Evolutionary conservation across 2,888 invertebrate species (phyloP).

Genomic region (Odiellus spinosus): DNA sequence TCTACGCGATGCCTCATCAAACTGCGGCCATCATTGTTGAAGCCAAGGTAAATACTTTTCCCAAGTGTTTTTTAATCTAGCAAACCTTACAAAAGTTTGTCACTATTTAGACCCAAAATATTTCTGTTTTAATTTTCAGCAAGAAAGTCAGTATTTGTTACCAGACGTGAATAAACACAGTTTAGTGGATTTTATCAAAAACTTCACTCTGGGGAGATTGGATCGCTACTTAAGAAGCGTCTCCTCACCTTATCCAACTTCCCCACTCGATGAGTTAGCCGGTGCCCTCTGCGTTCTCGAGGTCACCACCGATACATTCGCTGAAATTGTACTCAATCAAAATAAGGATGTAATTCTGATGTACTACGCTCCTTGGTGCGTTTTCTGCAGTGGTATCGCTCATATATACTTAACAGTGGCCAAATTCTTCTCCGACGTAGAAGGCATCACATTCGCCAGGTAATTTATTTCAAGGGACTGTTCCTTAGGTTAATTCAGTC

Average conservation of each 20-base stretch:
- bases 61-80: no score
- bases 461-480: no score
- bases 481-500: no score
- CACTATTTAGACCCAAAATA: background rate
- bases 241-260: conserved; percentile 8
- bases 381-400: conserved; percentile 52
- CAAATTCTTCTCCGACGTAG: conserved; percentile 37
- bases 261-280: conserved; percentile 17
- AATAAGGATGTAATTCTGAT: conserved; percentile 56
- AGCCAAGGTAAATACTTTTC: conserved; percentile 6
- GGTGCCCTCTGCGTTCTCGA: conserved; percentile 42
- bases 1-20: conserved; percentile 17
- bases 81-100: background rate
- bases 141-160: no score
- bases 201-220: conserved; percentile 34
- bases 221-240: conserved; percentile 30
- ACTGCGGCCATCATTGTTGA: conserved; percentile 20
- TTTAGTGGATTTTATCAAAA: conserved; percentile 32
- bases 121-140: conserved; percentile 1
- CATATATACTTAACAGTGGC: conserved; percentile 51
- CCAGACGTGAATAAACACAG: no score
- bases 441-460: conserved; percentile 20
- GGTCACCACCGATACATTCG: conserved; percentile 48
- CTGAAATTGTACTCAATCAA: conserved; percentile 41
- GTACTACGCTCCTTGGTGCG: conserved; percentile 61